Percentiles rank a stretch among this genome's conserved stretches.
phyloP scores from a whole-genome alignment of 1,140 invertebrate genomes.

The Drosophila pseudoobscura region DNA sequence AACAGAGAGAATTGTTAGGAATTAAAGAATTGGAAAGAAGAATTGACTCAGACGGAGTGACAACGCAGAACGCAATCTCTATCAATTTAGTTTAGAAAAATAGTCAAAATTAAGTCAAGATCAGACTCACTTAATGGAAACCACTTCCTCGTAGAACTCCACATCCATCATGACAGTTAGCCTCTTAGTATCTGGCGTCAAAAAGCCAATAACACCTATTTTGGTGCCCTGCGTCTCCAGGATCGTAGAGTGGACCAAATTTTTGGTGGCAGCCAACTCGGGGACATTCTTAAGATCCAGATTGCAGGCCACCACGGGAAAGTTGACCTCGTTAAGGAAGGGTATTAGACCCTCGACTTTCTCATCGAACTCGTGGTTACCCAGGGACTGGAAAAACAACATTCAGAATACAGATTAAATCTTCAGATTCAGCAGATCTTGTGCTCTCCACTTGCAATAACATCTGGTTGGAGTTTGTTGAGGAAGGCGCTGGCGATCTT shows the following conservation, averaged over 20 bases:
- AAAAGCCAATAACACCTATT: conserved; percentile 94
- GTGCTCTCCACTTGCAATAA: conserved; percentile 87
- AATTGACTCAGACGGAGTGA: too few species aligned
- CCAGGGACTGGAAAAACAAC: conserved; percentile 88
- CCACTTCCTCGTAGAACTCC: conserved; percentile 90
- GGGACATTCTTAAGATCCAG: conserved; percentile 88
- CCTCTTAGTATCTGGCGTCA: conserved; percentile 91
- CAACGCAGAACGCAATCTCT: too few species aligned
- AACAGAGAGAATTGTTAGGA: too few species aligned
- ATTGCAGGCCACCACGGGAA: conserved; percentile 91
- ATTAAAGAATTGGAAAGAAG: too few species aligned
- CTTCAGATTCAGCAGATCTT: neutral
- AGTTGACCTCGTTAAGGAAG: conserved; percentile 88
- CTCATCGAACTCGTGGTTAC: conserved; percentile 97
- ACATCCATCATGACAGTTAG: conserved; percentile 87
- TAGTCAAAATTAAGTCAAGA: too few species aligned
- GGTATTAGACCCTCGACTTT: conserved; percentile 89
- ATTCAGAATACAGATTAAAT: neutral
- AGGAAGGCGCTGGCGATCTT: conserved; percentile 90
- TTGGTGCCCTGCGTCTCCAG: conserved; percentile 86
- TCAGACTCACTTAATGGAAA: conserved; percentile 85
- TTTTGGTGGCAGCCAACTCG: conserved; percentile 82
- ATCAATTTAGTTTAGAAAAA: too few species aligned
- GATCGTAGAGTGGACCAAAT: conserved; percentile 87
- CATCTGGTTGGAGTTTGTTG: conserved; percentile 91